These are phyloP conservation scores for Gulo gulo DNA, from an alignment of 2,113 vertebrate genomes.

Conservation along the genomic window DNA sequence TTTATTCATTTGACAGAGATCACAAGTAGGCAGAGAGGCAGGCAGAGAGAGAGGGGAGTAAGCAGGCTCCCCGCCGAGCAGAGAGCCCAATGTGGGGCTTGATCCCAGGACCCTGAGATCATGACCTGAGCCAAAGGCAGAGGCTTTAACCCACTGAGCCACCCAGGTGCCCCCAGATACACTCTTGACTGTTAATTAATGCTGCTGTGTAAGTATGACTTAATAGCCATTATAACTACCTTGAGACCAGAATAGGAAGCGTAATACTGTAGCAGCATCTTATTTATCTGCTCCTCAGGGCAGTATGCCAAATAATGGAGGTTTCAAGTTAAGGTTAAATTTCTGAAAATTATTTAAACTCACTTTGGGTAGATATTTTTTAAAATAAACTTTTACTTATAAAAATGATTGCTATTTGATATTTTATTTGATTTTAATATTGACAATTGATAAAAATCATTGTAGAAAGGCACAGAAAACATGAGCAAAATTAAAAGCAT, in stretches of 20 bases:
- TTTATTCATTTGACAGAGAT: no score
- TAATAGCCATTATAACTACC: background rate
- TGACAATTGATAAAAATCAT: background rate
- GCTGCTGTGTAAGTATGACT: background rate
- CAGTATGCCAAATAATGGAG: background rate
- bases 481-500: background rate
- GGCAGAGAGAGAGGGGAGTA: no score
- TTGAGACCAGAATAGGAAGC: background rate
- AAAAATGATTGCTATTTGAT: background rate
- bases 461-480: background rate
- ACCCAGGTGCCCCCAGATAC: no score
- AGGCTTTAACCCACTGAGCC: no score
- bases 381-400: background rate
- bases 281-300: background rate
- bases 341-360: background rate
- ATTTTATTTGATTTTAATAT: background rate
- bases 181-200: background rate
- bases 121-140: no score
- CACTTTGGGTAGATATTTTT: background rate
- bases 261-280: background rate
- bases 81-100: no score
- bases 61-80: no score
- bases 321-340: background rate
- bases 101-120: no score
- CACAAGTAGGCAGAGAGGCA: no score